These are phyloP conservation scores for Melieria omissa DNA, from an alignment of 2,888 invertebrate species.

Conservation along the genomic window DNA sequence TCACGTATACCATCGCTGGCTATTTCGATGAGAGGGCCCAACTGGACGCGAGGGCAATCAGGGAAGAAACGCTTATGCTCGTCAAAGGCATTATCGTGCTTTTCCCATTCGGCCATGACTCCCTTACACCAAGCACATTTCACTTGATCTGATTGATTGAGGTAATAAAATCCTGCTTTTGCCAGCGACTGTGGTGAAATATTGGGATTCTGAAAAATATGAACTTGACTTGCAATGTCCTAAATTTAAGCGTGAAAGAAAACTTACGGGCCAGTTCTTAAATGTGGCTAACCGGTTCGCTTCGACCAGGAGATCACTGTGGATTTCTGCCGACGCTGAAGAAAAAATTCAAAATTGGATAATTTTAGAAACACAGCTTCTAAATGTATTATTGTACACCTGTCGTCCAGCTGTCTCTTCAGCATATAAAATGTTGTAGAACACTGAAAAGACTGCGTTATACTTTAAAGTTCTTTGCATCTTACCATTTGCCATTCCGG, in stretches of 20 bases:
- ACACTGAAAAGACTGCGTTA: too few relatives aligned
- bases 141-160: slow-evolving; percentile 77
- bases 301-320: slow-evolving; percentile 73
- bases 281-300: slow-evolving; percentile 76
- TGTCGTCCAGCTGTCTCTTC: too few relatives aligned
- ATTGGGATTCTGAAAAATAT: slow-evolving; percentile 61
- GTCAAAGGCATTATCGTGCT: slow-evolving; percentile 81
- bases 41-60: slow-evolving; percentile 72
- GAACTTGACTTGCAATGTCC: neutral
- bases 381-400: too few relatives aligned
- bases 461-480: too few relatives aligned
- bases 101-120: slow-evolving; percentile 81
- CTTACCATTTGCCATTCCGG: too few relatives aligned
- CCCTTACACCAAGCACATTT: slow-evolving; percentile 85
- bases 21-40: slow-evolving; percentile 67
- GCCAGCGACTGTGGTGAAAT: slow-evolving; percentile 80
- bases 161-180: slow-evolving; percentile 86
- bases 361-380: too few relatives aligned
- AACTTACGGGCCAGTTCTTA: slow-evolving; percentile 78
- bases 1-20: slow-evolving; percentile 68
- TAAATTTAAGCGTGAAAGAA: neutral
- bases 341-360: too few relatives aligned
- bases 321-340: too few relatives aligned
- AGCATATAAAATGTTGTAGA: too few relatives aligned
- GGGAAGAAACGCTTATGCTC: slow-evolving; percentile 86